Base-by-base conservation (phyloP, 2,888 invertebrate genomes). In the Diadromus collaris region DNA sequence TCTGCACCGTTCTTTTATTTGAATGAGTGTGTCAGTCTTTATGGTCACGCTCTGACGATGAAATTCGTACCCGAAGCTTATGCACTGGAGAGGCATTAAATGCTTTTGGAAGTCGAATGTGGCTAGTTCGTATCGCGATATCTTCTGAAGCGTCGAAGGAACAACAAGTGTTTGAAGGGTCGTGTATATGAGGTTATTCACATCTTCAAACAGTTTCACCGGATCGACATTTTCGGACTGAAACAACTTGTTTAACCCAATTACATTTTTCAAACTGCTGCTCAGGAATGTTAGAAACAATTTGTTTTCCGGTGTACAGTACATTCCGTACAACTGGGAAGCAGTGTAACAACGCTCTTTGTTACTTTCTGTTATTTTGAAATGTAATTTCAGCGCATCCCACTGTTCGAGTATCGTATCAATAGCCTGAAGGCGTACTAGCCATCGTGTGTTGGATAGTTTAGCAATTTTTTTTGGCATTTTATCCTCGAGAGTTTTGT, bases 1-100 rank as follows among this genome's bases (percentile, higher is more conserved):
- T 71, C 81, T 84, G 73, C 83, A 82, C 19, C 82, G 61, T 70
- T 84, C 80, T 76, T 77, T 82, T 6, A 84, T 74, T 41, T 76
- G 71, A n/a, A 16, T 21, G 19, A 82, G 58, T n/a, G 76, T 64
- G 38, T 65, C 79, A n/a, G 34, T 24, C 46, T 71, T 63, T 19
- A 79, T 29, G 32, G 46, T 51, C 67, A 80, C 72, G 19, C 46
- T 51, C 6, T 76, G 69, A 6, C 29, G 34, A 29, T 80, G 74
- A 64, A 87, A 86, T 21, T 85, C 84, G 78, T 81, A 85, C 1
- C 86, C 85, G 34, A 87, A 85, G 78, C 86, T 84, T 10, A 87
- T 82, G 78, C 84, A 85, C 16, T 81, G 48, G 51, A 79, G 68
- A 70, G 83, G 80, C 85, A 86, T 86, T 10, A 85, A 78, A 83